Evolutionary conservation across 2,797 vertebrate genomes (phyloP).

Genomic region (Intellagama lesueurii): DNA sequence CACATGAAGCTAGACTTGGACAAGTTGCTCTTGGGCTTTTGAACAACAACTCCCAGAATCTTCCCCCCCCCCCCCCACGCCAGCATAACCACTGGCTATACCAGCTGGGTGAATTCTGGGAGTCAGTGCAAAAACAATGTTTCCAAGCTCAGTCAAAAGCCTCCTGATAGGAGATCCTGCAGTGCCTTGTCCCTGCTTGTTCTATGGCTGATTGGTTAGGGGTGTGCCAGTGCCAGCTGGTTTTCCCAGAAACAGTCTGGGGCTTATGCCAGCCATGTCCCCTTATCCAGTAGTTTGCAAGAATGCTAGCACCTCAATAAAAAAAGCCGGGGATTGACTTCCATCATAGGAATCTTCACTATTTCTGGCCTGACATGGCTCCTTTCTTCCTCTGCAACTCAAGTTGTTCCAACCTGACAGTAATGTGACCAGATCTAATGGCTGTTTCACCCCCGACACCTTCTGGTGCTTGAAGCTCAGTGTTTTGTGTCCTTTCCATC

Average conservation of each 20-base stretch:
- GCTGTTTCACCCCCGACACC: too few species aligned
- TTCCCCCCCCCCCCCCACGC: too few species aligned
- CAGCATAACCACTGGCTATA: too few species aligned
- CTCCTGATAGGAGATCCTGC: not conserved
- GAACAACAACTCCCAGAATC: not conserved
- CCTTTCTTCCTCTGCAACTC: not conserved
- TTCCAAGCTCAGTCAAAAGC: not conserved
- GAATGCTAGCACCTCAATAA: slow-evolving; percentile 10
- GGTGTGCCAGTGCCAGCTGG: slow-evolving; percentile 27
- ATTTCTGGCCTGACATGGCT: not conserved
- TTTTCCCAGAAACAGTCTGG: slow-evolving; percentile 21
- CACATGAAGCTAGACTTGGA: not conserved
- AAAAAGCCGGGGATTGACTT: not conserved
- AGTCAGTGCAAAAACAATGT: not conserved
- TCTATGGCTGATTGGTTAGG: slow-evolving; percentile 6
- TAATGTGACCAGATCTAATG: not conserved
- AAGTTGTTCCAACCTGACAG: not conserved
- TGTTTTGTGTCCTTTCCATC: slow-evolving; percentile 5
- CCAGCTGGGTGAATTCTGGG: not conserved
- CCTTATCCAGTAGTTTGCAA: not conserved
- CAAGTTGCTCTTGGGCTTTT: not conserved
- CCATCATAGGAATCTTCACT: not conserved
- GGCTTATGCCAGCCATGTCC: not conserved
- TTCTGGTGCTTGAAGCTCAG: not conserved
- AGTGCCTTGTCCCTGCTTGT: not conserved